These are phyloP conservation scores for Cerceris ruficornis DNA, from an alignment of 2,888 invertebrate species.

Conservation along the genomic window DNA sequence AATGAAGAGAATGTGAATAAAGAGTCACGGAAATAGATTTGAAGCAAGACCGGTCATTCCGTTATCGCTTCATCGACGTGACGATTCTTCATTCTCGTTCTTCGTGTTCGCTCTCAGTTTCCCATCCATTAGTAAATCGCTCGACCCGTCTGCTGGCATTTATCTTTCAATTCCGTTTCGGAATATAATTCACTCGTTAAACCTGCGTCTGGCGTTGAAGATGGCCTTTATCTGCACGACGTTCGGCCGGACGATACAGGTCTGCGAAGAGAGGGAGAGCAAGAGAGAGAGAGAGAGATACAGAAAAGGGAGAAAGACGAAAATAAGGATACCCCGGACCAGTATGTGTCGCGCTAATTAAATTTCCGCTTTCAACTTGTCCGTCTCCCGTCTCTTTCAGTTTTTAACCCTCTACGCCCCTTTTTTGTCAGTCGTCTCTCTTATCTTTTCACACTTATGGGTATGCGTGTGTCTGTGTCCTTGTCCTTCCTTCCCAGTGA, in stretches of 20 bases:
- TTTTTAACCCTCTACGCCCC: background rate
- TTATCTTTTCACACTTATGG: constrained; percentile 17
- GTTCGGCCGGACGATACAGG: constrained; percentile 40
- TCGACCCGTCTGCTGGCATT: constrained; percentile 24
- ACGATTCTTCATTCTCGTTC: constrained; percentile 22
- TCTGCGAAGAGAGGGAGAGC: constrained; percentile 18
- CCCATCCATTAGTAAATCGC: constrained; percentile 43
- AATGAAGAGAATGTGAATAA: constrained; percentile 17
- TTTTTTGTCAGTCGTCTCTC: constrained; percentile 2
- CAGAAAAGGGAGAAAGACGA: constrained; percentile 53
- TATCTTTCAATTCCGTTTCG: constrained; percentile 47
- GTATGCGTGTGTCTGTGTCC: background rate
- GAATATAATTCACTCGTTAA: constrained; percentile 49
- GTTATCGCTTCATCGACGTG: constrained; percentile 9
- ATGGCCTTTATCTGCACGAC: constrained; percentile 44
- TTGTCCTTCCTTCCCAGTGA: background rate
- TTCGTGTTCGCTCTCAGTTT: constrained; percentile 14
- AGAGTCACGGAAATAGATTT: constrained; percentile 10
- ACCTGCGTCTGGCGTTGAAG: constrained; percentile 38
- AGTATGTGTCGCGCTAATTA: constrained; percentile 67
- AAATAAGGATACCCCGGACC: constrained; percentile 62
- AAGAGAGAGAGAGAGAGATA: background rate
- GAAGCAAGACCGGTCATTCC: constrained; percentile 26
- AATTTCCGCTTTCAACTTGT: constrained; percentile 48
- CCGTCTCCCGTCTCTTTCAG: constrained; percentile 9